A percentile compares a stretch with the other conserved stretches of the same genome.
Conservation (phyloP, 1,140 invertebrate species). For the Sarcophaga bullata region DNA sequence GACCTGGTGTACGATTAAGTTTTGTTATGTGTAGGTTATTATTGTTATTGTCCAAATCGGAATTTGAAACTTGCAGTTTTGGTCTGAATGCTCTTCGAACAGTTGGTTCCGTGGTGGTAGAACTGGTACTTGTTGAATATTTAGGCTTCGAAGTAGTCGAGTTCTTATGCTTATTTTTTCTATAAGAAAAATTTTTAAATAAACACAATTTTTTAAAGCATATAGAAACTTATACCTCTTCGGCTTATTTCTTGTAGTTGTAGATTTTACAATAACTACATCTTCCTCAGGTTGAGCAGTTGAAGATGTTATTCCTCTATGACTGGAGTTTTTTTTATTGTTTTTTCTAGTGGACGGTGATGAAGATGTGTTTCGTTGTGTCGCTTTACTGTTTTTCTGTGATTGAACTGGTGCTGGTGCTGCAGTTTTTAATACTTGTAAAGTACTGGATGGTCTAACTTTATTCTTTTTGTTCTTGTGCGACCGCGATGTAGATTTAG, state of each 20-base stretch:
- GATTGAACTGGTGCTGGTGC: slow-evolving; percentile 46
- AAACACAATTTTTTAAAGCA: neutral
- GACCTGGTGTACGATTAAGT: slow-evolving; percentile 78
- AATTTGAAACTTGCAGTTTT: slow-evolving; percentile 69
- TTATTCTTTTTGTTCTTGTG: slow-evolving; percentile 40
- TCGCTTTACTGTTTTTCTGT: neutral
- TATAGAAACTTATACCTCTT: slow-evolving; percentile 18
- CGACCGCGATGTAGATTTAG: slow-evolving; percentile 8
- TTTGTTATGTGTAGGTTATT: slow-evolving; percentile 77
- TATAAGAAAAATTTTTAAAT: slow-evolving; percentile 31
- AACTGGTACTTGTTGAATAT: slow-evolving; percentile 11
- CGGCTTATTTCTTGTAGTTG: slow-evolving; percentile 27
- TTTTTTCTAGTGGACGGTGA: slow-evolving; percentile 16
- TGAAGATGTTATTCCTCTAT: slow-evolving; percentile 47
- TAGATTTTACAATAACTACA: slow-evolving; percentile 45
- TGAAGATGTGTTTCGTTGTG: neutral
- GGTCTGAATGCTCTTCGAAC: slow-evolving; percentile 71
- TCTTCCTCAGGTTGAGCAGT: slow-evolving; percentile 42
- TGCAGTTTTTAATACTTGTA: slow-evolving; percentile 53
- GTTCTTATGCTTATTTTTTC: slow-evolving; percentile 41
- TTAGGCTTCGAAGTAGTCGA: slow-evolving; percentile 25
- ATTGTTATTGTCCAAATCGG: slow-evolving; percentile 69
- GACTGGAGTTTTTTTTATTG: slow-evolving; percentile 52
- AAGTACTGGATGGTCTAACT: slow-evolving; percentile 48
- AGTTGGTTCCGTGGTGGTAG: slow-evolving; percentile 57